These are phyloP conservation scores for Lasaia peninsularis DNA, from an alignment of 1,140 invertebrate species.

Conservation along the genomic window DNA sequence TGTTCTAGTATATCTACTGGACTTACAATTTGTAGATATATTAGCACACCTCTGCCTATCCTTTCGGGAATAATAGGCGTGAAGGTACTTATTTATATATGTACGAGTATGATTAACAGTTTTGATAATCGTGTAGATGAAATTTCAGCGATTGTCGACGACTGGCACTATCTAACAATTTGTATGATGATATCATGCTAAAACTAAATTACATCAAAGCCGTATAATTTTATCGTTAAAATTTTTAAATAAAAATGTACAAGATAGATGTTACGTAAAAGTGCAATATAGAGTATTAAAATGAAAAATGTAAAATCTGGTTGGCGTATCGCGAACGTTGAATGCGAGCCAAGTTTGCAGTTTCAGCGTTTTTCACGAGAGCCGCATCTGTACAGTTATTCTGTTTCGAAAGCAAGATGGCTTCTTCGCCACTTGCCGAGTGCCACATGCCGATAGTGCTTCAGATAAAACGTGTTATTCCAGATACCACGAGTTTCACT, in stretches of 20 bases:
- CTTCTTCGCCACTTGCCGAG: slow-evolving; percentile 4
- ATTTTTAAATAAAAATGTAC: not conserved
- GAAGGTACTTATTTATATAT: no score
- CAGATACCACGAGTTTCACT: not conserved
- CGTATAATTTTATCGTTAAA: not conserved
- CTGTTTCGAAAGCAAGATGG: slow-evolving; percentile 9
- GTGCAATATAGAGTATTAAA: slow-evolving; percentile 8
- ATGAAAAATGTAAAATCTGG: not conserved
- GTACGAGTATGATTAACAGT: no score
- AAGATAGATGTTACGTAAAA: not conserved
- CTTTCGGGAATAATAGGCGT: no score
- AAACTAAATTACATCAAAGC: not conserved
- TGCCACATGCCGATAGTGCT: slow-evolving; percentile 2
- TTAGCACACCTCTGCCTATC: no score
- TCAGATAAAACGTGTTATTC: slow-evolving; percentile 6
- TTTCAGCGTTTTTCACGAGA: not conserved
- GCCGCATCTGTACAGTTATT: not conserved
- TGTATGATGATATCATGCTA: no score
- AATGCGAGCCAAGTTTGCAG: slow-evolving; percentile 5
- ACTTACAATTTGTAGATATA: no score
- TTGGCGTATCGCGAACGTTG: not conserved
- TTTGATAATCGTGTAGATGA: no score
- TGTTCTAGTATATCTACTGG: no score
- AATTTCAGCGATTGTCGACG: no score
- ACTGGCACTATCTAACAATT: no score